Base-by-base conservation (phyloP, 1,140 invertebrate species). In the Drosophila fuyamai region DNA sequence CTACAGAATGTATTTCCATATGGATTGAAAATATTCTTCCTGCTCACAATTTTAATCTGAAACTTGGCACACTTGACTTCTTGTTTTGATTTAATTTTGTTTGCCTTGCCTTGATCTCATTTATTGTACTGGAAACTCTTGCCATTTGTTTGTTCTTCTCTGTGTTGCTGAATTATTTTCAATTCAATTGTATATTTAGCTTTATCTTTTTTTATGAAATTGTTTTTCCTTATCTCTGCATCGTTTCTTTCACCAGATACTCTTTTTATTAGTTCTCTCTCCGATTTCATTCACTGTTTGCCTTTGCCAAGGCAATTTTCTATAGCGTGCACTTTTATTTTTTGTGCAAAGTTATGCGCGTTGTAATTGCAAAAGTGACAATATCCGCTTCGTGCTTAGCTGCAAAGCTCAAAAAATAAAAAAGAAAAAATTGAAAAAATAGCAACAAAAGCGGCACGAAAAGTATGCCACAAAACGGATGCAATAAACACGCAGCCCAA, bases 351-450 rank as follows among this genome's bases (percentile, higher is more conserved):
- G 76, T 78, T 78, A 78, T 78, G 76, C 76, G 74, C 76, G 54
- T 71, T 78, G 75, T 79, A 79, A 79, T 79, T 79, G 76, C 66
- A 79, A 79, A 79, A 79, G 76, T 79, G 76, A 79, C 76, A 79
- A 79, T 79, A 79, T 79, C 76, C 76, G 76, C 76, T 79, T 79
- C 76, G 76, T 79, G 76, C 76, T 73, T 66, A 79, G 75, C 50
- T 59, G 54, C 75, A 60, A 32, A 32, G 46, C 62, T 58, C 41
- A 57, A 74, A 74, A 40, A 48, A 46, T 32, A 44, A 29, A 36
- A 35, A 51, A 67, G n/a, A 47, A 74, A 43, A 38, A 43, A 13
- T 35, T 9, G 10, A 50, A 74, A 43, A 53, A 72, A 43, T 16
- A 48, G n/a, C 48, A 79, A 63, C 65, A 71, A 71, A 70, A 58